Evolutionary conservation across 2,113 vertebrate genomes (phyloP).

Genomic region (Periophthalmodon schlosseri): DNA sequence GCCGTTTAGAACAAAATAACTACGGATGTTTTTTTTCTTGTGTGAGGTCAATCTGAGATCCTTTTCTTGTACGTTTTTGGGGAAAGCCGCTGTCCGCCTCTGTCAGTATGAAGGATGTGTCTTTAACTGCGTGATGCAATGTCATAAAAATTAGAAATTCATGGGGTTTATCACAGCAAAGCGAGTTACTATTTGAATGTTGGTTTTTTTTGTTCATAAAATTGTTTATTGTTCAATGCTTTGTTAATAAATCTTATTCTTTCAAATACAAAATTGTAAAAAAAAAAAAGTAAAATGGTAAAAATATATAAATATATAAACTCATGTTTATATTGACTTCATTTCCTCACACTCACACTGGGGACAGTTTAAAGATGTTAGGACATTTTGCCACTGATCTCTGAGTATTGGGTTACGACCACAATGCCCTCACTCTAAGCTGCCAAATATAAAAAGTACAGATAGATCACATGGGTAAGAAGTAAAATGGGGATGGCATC

Average conservation of each 20-base stretch:
- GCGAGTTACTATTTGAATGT: constrained; percentile 17
- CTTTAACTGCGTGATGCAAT: neutral
- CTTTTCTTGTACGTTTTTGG: constrained; percentile 32
- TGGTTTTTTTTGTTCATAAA: constrained; percentile 49
- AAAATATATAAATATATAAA: too few relatives aligned
- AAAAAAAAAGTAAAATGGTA: too few relatives aligned
- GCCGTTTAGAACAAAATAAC: constrained; percentile 11
- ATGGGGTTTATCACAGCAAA: constrained; percentile 3
- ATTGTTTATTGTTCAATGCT: neutral
- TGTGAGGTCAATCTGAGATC: constrained; percentile 19
- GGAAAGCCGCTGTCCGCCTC: constrained; percentile 32
- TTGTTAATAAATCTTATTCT: constrained; percentile 45
- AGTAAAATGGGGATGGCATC: neutral
- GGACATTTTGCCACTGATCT: too few relatives aligned
- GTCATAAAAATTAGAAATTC: neutral
- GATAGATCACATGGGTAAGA: neutral
- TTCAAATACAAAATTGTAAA: constrained; percentile 26
- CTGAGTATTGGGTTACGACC: neutral
- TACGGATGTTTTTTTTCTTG: constrained; percentile 18
- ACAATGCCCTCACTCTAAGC: neutral
- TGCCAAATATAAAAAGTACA: neutral
- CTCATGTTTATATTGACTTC: too few relatives aligned
- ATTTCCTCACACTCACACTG: too few relatives aligned
- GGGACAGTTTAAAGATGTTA: too few relatives aligned
- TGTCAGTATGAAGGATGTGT: constrained; percentile 59